Percentiles rank a stretch among this genome's conserved stretches.
Evolutionary conservation across 2,113 vertebrate genomes (phyloP).

Genomic region (Psammodynastes pulverulentus): DNA sequence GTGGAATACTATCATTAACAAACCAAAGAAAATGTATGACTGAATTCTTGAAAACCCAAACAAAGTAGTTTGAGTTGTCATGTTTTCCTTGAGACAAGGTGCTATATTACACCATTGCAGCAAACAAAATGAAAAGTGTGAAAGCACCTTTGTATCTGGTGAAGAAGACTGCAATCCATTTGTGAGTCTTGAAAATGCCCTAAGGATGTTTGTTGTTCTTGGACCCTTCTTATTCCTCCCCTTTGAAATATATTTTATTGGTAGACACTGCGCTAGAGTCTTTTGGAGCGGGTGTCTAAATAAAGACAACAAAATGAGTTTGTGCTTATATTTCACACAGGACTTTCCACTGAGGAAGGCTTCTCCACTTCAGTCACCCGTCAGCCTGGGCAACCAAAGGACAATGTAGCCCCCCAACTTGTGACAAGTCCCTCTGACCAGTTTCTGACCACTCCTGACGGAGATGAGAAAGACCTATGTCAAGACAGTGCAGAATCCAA

Average conservation of each 20-base stretch:
- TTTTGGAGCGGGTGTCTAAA: background rate
- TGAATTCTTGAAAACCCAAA: background rate
- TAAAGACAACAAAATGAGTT: background rate
- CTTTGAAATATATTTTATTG: background rate
- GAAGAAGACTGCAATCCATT: background rate
- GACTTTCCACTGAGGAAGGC: constrained; percentile 67
- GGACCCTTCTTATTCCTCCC: background rate
- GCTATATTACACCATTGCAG: background rate
- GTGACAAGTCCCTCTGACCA: constrained; percentile 87
- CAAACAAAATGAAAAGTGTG: background rate
- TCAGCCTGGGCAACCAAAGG: constrained; percentile 79
- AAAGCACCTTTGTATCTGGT: background rate
- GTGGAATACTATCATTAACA: background rate
- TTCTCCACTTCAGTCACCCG: constrained; percentile 76
- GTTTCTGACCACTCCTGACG: constrained; percentile 90
- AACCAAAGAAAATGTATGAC: background rate
- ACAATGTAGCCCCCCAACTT: constrained; percentile 70
- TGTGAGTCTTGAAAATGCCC: background rate
- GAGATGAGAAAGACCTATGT: constrained; percentile 76
- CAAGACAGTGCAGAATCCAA: constrained; percentile 77
- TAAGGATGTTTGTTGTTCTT: background rate
- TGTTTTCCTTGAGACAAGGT: background rate
- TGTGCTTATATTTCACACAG: constrained; percentile 56
- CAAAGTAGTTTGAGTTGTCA: background rate
- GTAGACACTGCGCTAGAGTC: background rate